Evolutionary conservation across 2,888 invertebrate species (phyloP).

Genomic region (Galeopsomyia nigrocyanea): DNA sequence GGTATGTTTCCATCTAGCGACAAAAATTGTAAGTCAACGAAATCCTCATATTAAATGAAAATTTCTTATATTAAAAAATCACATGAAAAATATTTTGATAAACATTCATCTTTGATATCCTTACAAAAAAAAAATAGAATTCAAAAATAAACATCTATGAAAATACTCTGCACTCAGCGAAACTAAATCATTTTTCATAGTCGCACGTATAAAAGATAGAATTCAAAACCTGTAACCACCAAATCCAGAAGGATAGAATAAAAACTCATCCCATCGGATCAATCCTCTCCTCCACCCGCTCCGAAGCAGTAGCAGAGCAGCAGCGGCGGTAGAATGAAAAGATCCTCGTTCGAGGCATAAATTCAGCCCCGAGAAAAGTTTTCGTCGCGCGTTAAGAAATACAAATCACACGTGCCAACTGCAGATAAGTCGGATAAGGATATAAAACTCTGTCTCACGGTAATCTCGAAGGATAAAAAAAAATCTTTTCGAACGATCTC

Average conservation of each 20-base stretch:
- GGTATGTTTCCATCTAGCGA: too few relatives aligned
- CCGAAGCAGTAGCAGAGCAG: too few relatives aligned
- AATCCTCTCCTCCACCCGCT: background rate
- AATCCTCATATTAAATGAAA: too few relatives aligned
- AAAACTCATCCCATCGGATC: background rate
- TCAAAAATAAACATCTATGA: too few relatives aligned
- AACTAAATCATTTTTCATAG: slow-evolving; percentile 8
- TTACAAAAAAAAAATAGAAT: too few relatives aligned
- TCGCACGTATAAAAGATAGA: too few relatives aligned
- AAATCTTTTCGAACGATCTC: slow-evolving; percentile 49
- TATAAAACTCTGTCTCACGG: slow-evolving; percentile 1
- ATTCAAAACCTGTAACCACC: too few relatives aligned
- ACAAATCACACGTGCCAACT: slow-evolving; percentile 32
- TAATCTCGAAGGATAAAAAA: background rate
- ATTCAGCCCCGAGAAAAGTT: slow-evolving; percentile 9
- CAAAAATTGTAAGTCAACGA: too few relatives aligned
- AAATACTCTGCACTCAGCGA: background rate
- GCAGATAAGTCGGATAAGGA: slow-evolving; percentile 25
- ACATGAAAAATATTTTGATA: too few relatives aligned
- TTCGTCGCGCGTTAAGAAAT: slow-evolving; percentile 22
- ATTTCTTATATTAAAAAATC: too few relatives aligned
- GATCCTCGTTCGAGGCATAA: slow-evolving; percentile 35
- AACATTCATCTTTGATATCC: too few relatives aligned
- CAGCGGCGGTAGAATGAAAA: slow-evolving; percentile 7
- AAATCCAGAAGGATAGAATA: slow-evolving; percentile 9